Evolutionary conservation across 2,113 vertebrate species (phyloP).

Genomic region (Spheniscus mendiculus): DNA sequence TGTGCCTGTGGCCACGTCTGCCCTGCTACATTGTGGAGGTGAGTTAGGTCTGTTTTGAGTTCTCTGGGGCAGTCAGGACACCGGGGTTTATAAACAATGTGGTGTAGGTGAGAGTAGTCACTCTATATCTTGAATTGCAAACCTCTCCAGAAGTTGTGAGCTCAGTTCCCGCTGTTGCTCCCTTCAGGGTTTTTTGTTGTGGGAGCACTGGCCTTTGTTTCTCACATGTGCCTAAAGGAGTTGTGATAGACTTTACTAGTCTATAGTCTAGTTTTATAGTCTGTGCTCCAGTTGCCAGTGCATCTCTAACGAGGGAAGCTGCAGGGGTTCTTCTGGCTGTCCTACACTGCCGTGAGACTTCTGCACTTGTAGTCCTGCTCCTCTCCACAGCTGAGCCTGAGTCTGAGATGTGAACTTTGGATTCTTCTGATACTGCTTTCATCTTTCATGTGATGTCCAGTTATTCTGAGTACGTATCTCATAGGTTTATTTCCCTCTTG

Average conservation of each 20-base stretch:
- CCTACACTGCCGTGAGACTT: not conserved
- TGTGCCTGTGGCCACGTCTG: not conserved
- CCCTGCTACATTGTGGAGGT: accelerated
- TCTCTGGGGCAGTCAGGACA: not conserved
- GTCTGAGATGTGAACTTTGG: not conserved
- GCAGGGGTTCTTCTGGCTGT: not conserved
- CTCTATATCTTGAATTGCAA: not conserved
- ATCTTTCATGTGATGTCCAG: not conserved
- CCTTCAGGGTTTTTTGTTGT: not conserved
- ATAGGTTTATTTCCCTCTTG: not conserved
- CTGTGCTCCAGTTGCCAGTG: not conserved
- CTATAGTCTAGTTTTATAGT: no score
- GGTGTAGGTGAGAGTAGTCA: not conserved
- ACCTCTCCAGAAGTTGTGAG: not conserved
- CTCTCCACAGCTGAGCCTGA: accelerated
- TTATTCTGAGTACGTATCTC: not conserved
- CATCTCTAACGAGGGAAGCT: not conserved
- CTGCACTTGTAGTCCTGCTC: not conserved
- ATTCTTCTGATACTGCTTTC: not conserved
- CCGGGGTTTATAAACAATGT: not conserved
- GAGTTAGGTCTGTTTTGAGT: not conserved
- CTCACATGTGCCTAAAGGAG: not conserved
- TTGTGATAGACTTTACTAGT: no score
- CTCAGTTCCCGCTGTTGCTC: not conserved
- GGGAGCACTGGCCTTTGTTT: not conserved